Percentiles rank a stretch among this genome's conserved stretches.
These are phyloP conservation scores for Tribolium madens DNA, from an alignment of 1,140 invertebrate species.

Conservation along the genomic window DNA sequence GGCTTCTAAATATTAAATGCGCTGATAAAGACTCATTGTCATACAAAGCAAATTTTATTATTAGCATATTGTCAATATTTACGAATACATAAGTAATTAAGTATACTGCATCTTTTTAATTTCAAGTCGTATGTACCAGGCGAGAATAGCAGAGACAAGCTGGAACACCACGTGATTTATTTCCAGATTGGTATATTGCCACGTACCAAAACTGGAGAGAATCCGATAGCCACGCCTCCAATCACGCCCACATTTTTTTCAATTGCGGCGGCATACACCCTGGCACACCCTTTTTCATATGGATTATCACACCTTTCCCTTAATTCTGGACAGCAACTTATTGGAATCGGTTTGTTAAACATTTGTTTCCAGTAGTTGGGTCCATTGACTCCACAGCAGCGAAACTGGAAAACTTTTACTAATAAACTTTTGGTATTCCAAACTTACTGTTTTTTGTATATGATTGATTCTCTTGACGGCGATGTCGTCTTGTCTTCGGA, in stretches of 20 bases:
- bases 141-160: slow-evolving; percentile 15
- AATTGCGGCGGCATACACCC: background rate
- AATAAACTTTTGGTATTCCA: background rate
- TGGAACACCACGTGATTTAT: background rate
- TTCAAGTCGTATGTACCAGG: slow-evolving; percentile 20
- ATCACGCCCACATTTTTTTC: slow-evolving; percentile 20
- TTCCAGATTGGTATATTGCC: background rate
- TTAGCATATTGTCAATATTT: background rate
- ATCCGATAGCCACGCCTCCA: slow-evolving; percentile 33
- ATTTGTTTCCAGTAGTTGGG: slow-evolving; percentile 28
- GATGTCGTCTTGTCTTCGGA: background rate
- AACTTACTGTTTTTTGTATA: slow-evolving; percentile 28
- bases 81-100: background rate
- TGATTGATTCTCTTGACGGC: slow-evolving; percentile 6
- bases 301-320: slow-evolving; percentile 3
- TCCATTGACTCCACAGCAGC: slow-evolving; percentile 16
- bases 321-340: background rate
- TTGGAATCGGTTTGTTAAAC: background rate
- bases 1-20: background rate
- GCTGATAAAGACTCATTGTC: background rate
- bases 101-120: slow-evolving; percentile 22
- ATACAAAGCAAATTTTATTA: background rate
- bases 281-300: slow-evolving; percentile 24
- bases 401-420: background rate
- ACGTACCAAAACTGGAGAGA: background rate